Evolutionary conservation across 2,888 invertebrate species (phyloP), one percentile per base, ranked within the genome.

Genomic region (Archips crataeganus): DNA sequence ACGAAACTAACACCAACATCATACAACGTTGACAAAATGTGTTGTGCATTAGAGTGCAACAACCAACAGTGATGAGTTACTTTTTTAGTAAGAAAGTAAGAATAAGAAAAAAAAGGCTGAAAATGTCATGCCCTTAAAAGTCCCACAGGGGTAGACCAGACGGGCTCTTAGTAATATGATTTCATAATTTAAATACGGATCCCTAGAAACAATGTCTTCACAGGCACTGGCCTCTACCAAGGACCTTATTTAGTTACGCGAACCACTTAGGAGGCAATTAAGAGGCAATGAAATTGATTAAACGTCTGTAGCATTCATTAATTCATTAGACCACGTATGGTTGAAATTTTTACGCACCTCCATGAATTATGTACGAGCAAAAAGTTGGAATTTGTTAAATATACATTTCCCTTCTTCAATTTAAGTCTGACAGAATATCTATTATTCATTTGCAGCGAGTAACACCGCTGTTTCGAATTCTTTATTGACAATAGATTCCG

Each of bases 401-500:
- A 49, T 64, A 68, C 45, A 49, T 68, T 63, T 45, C 23, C 49
- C 47, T 73, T 68, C 59, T n/a, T 67, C 66, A 54, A 59, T 69
- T 60, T 64, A 47, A 69, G 64, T n/a, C 64, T 69, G 73, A 70
- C 65, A 74, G 60, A 65, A 47, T 60, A 74, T 74, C 68, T 69
- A 65, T 70, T 70, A 74, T 74, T 74, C 65, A 74, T 74, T 65
- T 59, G 45, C 8, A 64, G 54, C 13, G n/a, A 15, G 13, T 10
- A 51, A 9, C 42, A 57, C 69, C 62, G 69, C 69, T 64, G 72
- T 57, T 68, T 47, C 65, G 45, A 65, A 74, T 69, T 60, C 61
- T 65, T 74, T 65, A 74, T 74, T 70, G 70, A 69, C 70, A 70
- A 69, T 65, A 15, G 74, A 60, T 60, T 65, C 36, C 54, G 70